phyloP scores from a whole-genome alignment of 2,888 invertebrate species.

The Arrhopalites spinosus region DNA sequence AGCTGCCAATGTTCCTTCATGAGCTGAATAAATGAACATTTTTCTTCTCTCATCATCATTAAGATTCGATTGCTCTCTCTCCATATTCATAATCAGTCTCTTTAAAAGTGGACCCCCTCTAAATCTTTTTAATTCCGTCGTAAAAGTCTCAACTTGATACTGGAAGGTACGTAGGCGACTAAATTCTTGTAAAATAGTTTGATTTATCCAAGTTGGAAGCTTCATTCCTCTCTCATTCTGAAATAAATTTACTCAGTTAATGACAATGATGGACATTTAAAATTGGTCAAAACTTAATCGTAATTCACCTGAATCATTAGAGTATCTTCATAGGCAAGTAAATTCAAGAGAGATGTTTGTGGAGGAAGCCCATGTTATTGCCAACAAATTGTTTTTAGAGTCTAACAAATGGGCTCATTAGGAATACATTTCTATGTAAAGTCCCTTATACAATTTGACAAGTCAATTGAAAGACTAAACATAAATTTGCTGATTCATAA shows the following conservation, averaged over 20 bases:
- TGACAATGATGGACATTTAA: too few relatives aligned
- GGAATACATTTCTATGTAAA: too few relatives aligned
- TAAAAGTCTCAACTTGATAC: slow-evolving; percentile 71
- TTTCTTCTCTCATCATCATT: slow-evolving; percentile 60
- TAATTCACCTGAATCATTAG: too few relatives aligned
- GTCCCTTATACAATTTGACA: too few relatives aligned
- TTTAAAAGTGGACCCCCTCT: slow-evolving; percentile 48
- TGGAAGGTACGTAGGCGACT: slow-evolving; percentile 67
- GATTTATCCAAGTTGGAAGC: slow-evolving; percentile 74
- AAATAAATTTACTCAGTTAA: too few relatives aligned
- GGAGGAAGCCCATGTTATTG: slow-evolving; percentile 45
- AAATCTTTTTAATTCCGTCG: slow-evolving; percentile 71
- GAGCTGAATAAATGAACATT: slow-evolving; percentile 75
- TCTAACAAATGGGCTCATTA: too few relatives aligned
- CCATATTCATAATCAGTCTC: slow-evolving; percentile 49
- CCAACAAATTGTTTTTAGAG: too few relatives aligned
- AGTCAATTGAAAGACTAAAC: too few relatives aligned
- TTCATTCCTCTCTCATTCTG: slow-evolving; percentile 64
- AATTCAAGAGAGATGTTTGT: slow-evolving; percentile 60
- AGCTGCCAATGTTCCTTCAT: slow-evolving; percentile 80
- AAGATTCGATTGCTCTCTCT: not conserved
- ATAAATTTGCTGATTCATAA: too few relatives aligned
- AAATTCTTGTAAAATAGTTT: slow-evolving; percentile 71
- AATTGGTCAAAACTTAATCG: too few relatives aligned
- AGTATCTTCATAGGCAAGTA: too few relatives aligned